A percentile compares a stretch with the other conserved stretches of the same genome.
phyloP scores from a whole-genome alignment of 1,140 invertebrate species.

The Drosophila varians region DNA sequence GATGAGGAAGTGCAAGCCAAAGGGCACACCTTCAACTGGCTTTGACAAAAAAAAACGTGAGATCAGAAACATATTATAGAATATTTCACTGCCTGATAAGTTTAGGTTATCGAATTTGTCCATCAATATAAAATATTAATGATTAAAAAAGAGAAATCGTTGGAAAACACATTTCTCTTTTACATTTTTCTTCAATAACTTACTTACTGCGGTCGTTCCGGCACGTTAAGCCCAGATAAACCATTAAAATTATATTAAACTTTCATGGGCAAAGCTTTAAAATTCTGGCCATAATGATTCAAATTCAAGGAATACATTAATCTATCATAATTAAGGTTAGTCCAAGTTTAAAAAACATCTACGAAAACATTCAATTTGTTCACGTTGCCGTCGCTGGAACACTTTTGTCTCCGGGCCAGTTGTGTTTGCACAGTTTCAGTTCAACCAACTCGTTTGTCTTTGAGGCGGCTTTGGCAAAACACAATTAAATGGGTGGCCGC shows the following conservation, averaged over 20 bases:
- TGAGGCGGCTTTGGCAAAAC: slow-evolving; percentile 32
- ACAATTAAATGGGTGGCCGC: slow-evolving; percentile 51
- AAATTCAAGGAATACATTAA: neutral
- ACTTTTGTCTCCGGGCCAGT: slow-evolving; percentile 3
- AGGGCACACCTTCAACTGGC: slow-evolving; percentile 8
- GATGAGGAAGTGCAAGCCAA: slow-evolving; percentile 16
- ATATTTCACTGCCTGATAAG: neutral
- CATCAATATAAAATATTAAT: slow-evolving; percentile 22
- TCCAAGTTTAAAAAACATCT: neutral
- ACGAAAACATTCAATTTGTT: neutral
- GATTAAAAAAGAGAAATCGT: slow-evolving; percentile 42
- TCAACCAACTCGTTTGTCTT: slow-evolving; percentile 46
- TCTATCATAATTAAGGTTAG: neutral
- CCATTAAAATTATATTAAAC: slow-evolving; percentile 22
- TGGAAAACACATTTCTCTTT: slow-evolving; percentile 20
- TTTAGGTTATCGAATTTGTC: slow-evolving; percentile 1
- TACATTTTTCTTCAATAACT: slow-evolving; percentile 21
- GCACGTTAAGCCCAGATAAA: slow-evolving; percentile 31
- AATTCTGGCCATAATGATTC: slow-evolving; percentile 1
- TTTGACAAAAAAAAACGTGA: slow-evolving; percentile 1
- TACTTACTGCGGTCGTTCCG: slow-evolving; percentile 11
- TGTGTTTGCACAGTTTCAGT: slow-evolving; percentile 56
- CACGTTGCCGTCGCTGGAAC: slow-evolving; percentile 53
- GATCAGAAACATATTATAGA: neutral
- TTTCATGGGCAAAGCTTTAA: slow-evolving; percentile 2